Base-by-base conservation (phyloP, 2,113 vertebrate species). In the Tursiops truncatus region DNA sequence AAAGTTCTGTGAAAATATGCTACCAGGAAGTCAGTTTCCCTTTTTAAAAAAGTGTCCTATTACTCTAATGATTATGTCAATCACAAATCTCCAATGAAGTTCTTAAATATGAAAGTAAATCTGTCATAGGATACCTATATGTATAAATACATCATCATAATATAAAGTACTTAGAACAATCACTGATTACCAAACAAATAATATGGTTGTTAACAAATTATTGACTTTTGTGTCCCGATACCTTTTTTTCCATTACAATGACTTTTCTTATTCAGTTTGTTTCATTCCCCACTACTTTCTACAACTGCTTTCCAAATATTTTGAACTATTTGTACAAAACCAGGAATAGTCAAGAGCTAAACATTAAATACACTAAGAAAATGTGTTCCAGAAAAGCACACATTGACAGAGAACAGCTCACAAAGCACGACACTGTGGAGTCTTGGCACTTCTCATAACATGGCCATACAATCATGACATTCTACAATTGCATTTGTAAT, bases 391-490 rank as follows among this genome's bases (percentile, higher is more conserved):
- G 31, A 33, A 65, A 79, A 88, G 10, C 3, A 3, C 8, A 89
- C 3, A 33, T 20, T 20, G 53, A 31, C 12, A 82, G 26, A 58
- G 58, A 93, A 38, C 11, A 23, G 10, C 15, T 80, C 58, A 23
- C 18, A 36, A 6, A n/a, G 6, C 2, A 3, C 15, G 14, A 36
- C 1, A 3, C 17, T 50, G 9, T 14, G 11, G 10, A 20, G 18
- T 5, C 12, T 33, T 28, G 25, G 17, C 53, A 53, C 53, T 53
- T 58, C 20, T 74, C n/a, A 50, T 31, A 76, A 53, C 12, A 2
- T 21, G 2, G 44, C 33, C 31, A 36, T n/a, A 14, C 18, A 18
- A 58, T 44, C 33, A 71, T 0, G 1, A n/a, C 10, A 23, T 20
- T 76, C 26, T 76, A 38, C 25, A 50, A 74, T 23, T 47, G 26